phyloP scores from a whole-genome alignment of 2,113 vertebrate genomes.

The Trichomycterus rosablanca region DNA sequence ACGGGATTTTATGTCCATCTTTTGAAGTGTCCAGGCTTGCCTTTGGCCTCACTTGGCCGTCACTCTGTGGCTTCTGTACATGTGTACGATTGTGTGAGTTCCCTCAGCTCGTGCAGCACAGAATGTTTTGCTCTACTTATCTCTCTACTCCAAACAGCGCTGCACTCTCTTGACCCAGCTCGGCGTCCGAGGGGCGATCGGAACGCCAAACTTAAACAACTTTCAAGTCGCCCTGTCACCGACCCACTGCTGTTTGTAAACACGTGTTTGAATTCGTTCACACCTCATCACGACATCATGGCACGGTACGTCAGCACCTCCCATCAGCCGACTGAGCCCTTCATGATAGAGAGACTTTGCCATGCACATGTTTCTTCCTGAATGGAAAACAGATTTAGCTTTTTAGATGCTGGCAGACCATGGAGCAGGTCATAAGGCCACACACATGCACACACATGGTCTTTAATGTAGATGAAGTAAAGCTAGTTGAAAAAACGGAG shows the following conservation, averaged over 20 bases:
- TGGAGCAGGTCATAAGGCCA: slow-evolving; percentile 23
- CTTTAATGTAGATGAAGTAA: slow-evolving; percentile 34
- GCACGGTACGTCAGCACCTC: neutral
- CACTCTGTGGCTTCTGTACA: too few species aligned
- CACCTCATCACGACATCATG: slow-evolving; percentile 40
- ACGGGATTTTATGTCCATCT: too few species aligned
- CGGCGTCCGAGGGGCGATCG: slow-evolving; percentile 27
- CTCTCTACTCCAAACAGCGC: slow-evolving; percentile 44
- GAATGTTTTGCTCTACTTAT: slow-evolving; percentile 46
- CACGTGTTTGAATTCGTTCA: slow-evolving; percentile 41
- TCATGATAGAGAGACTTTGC: slow-evolving; percentile 12
- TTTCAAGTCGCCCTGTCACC: slow-evolving; percentile 29
- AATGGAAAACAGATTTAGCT: slow-evolving; percentile 30
- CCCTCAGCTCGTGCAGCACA: slow-evolving; percentile 23
- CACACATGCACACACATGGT: slow-evolving; percentile 32
- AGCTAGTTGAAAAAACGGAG: slow-evolving; percentile 2
- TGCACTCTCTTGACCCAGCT: slow-evolving; percentile 42
- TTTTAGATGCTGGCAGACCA: slow-evolving; percentile 28
- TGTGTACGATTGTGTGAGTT: slow-evolving; percentile 28
- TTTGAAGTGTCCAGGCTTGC: too few species aligned
- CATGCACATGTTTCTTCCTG: slow-evolving; percentile 5
- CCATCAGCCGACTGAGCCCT: neutral
- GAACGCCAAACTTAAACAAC: slow-evolving; percentile 50
- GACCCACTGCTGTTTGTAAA: slow-evolving; percentile 44
- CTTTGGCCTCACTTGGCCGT: too few species aligned